Evolutionary conservation across 2,797 vertebrate species (phyloP), one percentile per base, ranked within the genome.

Genomic region (Hippopotamyrus pictus): DNA sequence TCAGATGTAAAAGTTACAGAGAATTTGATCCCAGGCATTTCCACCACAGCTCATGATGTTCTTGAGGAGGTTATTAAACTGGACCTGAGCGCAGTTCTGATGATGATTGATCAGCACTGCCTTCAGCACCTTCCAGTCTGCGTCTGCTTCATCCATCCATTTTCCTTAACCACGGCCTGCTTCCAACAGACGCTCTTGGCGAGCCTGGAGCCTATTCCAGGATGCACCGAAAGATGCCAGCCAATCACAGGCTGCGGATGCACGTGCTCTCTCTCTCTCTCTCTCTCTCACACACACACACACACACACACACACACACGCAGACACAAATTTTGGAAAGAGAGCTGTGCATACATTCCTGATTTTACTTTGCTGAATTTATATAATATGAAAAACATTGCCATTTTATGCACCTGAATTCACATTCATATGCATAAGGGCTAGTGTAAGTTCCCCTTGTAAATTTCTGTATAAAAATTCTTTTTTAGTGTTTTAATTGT

Each of bases 101-200:
- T 7, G 90, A 92, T 91, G 89, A 90, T 92, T 90, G 91, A 93
- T 91, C 91, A 92, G 93, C 92, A 92, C 92, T 91, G 92, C 93
- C 92, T 93, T 92, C 93, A 94, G 94, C 94, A 94, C 92, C 46
- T 84, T 48, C 19, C 82, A 50, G 82, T 84, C 44, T 50, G 46
- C 0, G n/a, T 5, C 41, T 50, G 19, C 37, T 22, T 84, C 37
- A 79, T 79, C 37, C 73, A 85, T 85, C n/a, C 73, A 79, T 79
- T 44, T 79, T 79, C 73, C 73, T 79, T n/a, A 79, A 44, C 37
- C 73, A 79, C 37, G 37, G 73, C 37, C 73, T 3, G 14, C 33
- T 79, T 79, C 73, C 73, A 79, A 17, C 14, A 79, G 33, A n/a
- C 73, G 0, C 14, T 41, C 37, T 6, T n/a, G 14, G 73, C n/a